A percentile compares a stretch with the other conserved stretches of the same genome.
phyloP scores from a whole-genome alignment of 2,888 invertebrate species.

The Oscheius sp. region DNA sequence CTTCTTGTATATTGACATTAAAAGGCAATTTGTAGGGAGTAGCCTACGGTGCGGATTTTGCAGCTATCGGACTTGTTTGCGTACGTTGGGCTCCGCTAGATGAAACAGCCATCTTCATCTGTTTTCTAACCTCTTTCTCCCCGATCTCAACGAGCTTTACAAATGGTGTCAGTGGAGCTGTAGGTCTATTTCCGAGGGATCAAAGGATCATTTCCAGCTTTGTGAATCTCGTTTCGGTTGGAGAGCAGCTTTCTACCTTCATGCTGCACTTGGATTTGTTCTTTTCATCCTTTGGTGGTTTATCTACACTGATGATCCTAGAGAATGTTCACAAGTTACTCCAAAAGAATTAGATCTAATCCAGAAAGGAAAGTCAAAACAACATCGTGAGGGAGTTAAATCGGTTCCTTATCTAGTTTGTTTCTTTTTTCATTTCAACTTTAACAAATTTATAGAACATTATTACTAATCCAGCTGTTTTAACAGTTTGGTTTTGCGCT shows the following conservation, averaged over 20 bases:
- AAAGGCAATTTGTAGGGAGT: conserved; percentile 47
- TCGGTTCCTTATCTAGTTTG: conserved; percentile 50
- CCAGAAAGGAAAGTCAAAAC: conserved; percentile 48
- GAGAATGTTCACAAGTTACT: conserved; percentile 39
- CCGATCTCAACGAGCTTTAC: conserved; percentile 57
- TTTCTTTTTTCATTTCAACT: neutral
- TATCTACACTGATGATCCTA: conserved; percentile 52
- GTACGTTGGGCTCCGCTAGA: conserved; percentile 59
- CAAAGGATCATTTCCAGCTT: conserved; percentile 7
- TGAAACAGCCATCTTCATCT: conserved; percentile 61
- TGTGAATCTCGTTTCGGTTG: conserved; percentile 35
- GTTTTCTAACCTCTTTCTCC: conserved; percentile 59
- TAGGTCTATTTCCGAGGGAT: neutral
- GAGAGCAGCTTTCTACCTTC: conserved; percentile 44
- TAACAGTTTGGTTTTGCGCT: conserved; percentile 57
- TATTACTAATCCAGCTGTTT: conserved; percentile 42
- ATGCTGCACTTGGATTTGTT: conserved; percentile 37
- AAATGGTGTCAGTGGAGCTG: conserved; percentile 53
- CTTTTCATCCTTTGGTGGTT: conserved; percentile 51
- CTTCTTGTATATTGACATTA: neutral
- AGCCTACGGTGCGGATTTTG: conserved; percentile 56
- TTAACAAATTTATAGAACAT: conserved; percentile 38
- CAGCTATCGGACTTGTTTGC: conserved; percentile 53
- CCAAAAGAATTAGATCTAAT: conserved; percentile 48
- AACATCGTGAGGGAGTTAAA: conserved; percentile 47